These are phyloP conservation scores for Lepus oiostolus DNA, from an alignment of 2,797 vertebrate species.

Conservation along the genomic window DNA sequence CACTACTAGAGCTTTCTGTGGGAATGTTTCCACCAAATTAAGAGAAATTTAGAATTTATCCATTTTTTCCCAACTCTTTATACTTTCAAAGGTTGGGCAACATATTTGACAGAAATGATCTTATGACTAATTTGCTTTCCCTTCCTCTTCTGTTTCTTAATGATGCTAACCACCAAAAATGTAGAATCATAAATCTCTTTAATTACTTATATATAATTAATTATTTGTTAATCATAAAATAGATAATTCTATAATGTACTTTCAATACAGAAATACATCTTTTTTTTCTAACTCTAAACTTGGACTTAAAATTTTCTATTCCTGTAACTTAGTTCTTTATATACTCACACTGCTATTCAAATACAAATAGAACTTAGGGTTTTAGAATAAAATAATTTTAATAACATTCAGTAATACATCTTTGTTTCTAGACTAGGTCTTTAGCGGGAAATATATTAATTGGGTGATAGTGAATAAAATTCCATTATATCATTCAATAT, in stretches of 20 bases:
- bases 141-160: slow-evolving; percentile 34
- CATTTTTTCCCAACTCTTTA: slow-evolving; percentile 32
- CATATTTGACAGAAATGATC: background rate
- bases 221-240: background rate
- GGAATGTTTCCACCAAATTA: slow-evolving; percentile 11
- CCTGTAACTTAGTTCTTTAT: background rate
- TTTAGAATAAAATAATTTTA: slow-evolving; percentile 34
- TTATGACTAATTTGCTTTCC: background rate
- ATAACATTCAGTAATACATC: background rate
- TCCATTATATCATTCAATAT: background rate
- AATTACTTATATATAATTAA: background rate
- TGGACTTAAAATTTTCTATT: slow-evolving; percentile 8
- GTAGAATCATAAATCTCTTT: background rate
- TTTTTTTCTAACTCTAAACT: slow-evolving; percentile 12
- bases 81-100: slow-evolving; percentile 31
- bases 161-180: slow-evolving; percentile 17
- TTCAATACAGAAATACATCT: background rate
- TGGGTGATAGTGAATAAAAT: background rate
- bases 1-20: background rate
- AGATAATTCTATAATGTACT: background rate
- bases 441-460: background rate
- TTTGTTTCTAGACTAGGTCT: background rate
- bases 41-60: slow-evolving; percentile 39
- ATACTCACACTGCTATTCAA: background rate
- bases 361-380: background rate